Evolutionary conservation across 2,888 invertebrate species (phyloP), one percentile per base, ranked within the genome.

Genomic region (Drosophila eohydei): DNA sequence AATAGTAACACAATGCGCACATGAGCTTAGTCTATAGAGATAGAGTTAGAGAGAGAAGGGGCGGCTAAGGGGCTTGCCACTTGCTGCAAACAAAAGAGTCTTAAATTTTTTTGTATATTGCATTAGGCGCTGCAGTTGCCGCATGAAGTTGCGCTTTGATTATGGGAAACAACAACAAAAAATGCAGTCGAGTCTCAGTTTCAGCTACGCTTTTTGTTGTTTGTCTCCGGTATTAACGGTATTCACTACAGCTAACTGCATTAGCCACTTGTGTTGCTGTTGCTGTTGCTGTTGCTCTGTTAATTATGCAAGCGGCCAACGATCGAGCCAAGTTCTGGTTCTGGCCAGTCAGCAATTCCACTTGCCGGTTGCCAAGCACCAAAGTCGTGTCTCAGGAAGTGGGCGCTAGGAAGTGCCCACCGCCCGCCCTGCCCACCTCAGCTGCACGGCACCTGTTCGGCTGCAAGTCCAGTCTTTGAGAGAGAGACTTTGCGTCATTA

Each of bases 31-130:
- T 11, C 16, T 9, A n/a, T 14, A 21, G 48, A 21, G 44, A 4
- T 4, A 26, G 11, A 4, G 26, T 26, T 32, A 4, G 11, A n/a
- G 21, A n/a, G 2, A 14, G 34, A 1, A 9, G 3, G 8, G n/a
- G 64, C 36, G 43, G 12, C 9, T 9, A 32, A 9, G 48, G 48
- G 34, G 51, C 34, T n/a, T 7, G 56, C 5, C 11, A 50, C 50
- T 50, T 50, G 50, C 50, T 50, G 50, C 50, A 60, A 75, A 86
- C 88, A 89, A 86, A 86, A 86, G 79, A 78, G 88, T 80, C 83
- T 86, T 89, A 89, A 86, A 75, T 87, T 88, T 81, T 88, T 79
- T 81, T 82, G 78, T 87, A 9, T 50, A 84, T 84, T 78, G 89
- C 85, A 76, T 41, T 60, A 62, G 62, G 54, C 38, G 66, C 44